Base-by-base conservation (phyloP, 2,797 vertebrate genomes). In the Moxostoma hubbsi region DNA sequence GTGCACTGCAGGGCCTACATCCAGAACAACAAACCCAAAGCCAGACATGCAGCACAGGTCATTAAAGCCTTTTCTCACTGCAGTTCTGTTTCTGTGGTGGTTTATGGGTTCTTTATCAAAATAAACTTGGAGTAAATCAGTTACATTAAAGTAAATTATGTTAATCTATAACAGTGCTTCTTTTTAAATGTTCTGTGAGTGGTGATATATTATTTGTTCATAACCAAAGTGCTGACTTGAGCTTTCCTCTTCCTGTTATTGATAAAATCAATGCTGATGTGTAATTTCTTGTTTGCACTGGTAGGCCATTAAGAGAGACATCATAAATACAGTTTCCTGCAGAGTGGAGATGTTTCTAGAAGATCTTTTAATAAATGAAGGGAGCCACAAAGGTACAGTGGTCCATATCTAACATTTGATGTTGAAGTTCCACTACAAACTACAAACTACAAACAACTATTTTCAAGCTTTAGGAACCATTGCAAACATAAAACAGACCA, bases 271-370 rank as follows among this genome's bases (percentile, higher is more conserved):
- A 12, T 67, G 5, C 12, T 64, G 36, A 6, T 70, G 16, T 63
- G 12, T 65, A 50, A 12, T 64, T 24, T 82, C 5, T 67, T 15
- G 0, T 77, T 50, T 61, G 7, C 9, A 2, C 24, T 77, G 16
- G 16, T 85, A 99, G 97, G 93, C 96, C 85, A 86, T 99, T 83
- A 99, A 97, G 85, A 95, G 96, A 86, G 97, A 99, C 73, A 89
- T 95, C 61, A 85, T 98, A 87, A 97, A 95, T 82, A 97, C 97
- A 0, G 84, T 98, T 88, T 91, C 91, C 86, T 93, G 93, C 63
- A 95, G 97, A 64, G 94, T 95, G 91, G 94, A 97, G 89, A 95
- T 98, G 90, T 87, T 96, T 2, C 93, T 97, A 90, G 97, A 99
- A 84, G 97, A 99, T 85, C 89, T 96, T 69, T 87, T 91, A 78